Evolutionary conservation across 2,113 vertebrate genomes (phyloP), one percentile per base, ranked within the genome.

Genomic region (Pteronura brasiliensis): DNA sequence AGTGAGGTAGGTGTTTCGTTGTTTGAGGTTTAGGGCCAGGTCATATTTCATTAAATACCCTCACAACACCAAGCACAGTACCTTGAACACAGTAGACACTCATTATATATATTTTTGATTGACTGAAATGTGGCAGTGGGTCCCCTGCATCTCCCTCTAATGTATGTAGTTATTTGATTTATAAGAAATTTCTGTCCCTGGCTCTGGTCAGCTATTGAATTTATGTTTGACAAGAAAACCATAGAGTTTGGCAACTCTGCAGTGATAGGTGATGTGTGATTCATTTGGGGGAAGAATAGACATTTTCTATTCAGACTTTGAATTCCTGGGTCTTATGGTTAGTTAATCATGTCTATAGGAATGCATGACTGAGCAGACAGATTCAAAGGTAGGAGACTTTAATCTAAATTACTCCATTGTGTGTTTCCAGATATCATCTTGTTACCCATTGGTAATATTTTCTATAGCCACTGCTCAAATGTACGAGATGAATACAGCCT

Each of bases 181-280:
- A 97, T 97, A 97, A 85, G 95, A 95, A 97, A 96, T 96, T 97
- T 92, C 84, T 95, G 65, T 96, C 95, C 95, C 95, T 96, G 77
- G 52, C 93, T 97, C 52, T 98, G 96, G 97, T 96, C 92, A 93
- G 90, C 87, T 93, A 93, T 69, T 96, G 95, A 97, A 98, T 98
- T 98, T 98, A 97, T 98, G 96, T 97, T 95, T 97, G 94, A 97
- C 93, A 88, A 97, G 90, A 81, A 97, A 97, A 96, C 87, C 88
- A 92, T 96, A 88, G 92, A 97, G 57, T 97, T 97, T 98, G 97
- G 96, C 97, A 97, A 96, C 85, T 96, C 84, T 74, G 77, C 47
- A 63, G 88, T 97, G 97, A 97, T 93, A 96, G 92, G 95, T 98
- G 97, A 98, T 97, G 90, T 97, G 97, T 98, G 97, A 98, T 97